Evolutionary conservation across 1,140 invertebrate genomes (phyloP).

Genomic region (Pachyrhynchus sulphureomaculatus): DNA sequence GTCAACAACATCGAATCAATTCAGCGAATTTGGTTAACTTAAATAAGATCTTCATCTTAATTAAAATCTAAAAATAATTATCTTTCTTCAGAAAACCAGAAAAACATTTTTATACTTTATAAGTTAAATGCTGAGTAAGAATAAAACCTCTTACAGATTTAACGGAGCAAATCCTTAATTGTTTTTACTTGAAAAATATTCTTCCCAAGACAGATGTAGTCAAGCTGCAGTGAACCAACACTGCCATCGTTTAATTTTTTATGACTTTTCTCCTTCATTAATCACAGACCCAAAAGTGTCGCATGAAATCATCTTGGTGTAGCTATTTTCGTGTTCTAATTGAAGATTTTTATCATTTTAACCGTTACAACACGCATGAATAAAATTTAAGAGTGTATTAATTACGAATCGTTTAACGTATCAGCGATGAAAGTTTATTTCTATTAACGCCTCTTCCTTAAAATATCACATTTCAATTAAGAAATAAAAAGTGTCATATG

Average conservation of each 20-base stretch:
- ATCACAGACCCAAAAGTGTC: slow-evolving; percentile 12
- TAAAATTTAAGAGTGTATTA: background rate
- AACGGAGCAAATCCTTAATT: slow-evolving; percentile 20
- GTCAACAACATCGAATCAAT: slow-evolving; percentile 15
- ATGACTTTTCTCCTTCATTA: slow-evolving; percentile 12
- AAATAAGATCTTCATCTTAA: background rate
- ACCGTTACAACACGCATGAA: background rate
- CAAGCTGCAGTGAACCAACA: slow-evolving; percentile 3
- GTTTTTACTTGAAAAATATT: slow-evolving; percentile 5
- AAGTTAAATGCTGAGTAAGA: slow-evolving; percentile 6
- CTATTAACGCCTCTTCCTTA: slow-evolving; percentile 3
- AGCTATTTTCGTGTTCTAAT: slow-evolving; percentile 1
- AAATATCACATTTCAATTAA: slow-evolving; percentile 19
- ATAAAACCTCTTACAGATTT: slow-evolving; percentile 1
- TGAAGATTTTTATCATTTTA: slow-evolving; percentile 6
- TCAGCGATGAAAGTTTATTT: slow-evolving; percentile 8
- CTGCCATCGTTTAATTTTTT: slow-evolving; percentile 15
- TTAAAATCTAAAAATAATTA: slow-evolving; percentile 10
- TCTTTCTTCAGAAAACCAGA: background rate
- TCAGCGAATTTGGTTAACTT: background rate
- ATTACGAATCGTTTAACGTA: slow-evolving; percentile 1
- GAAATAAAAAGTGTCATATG: slow-evolving; percentile 18
- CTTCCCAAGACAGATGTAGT: slow-evolving; percentile 3
- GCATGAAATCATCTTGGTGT: slow-evolving; percentile 7
- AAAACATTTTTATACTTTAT: slow-evolving; percentile 13